A percentile compares a stretch with the other conserved stretches of the same genome.
phyloP scores from a whole-genome alignment of 2,113 vertebrate genomes.

The Pelusios castaneus region DNA sequence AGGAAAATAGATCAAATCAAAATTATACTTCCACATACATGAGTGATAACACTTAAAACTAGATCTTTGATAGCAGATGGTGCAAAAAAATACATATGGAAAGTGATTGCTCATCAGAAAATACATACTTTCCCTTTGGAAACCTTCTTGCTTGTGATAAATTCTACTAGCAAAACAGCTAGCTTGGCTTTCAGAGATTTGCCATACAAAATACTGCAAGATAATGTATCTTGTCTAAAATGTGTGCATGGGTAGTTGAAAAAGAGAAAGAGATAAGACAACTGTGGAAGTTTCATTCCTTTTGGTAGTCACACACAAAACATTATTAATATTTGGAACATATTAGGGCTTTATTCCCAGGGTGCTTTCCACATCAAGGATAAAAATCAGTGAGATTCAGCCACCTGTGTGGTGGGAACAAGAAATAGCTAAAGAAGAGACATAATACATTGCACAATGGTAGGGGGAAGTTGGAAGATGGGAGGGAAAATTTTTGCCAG shows the following conservation, averaged over 20 bases:
- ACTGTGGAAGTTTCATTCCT: background rate
- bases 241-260: conserved; percentile 35
- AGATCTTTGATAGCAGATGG: conserved; percentile 52
- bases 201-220: conserved; percentile 31
- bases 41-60: conserved; percentile 68
- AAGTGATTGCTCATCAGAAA: conserved; percentile 72
- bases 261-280: conserved; percentile 34
- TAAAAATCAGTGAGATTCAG: conserved; percentile 12
- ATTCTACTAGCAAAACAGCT: conserved; percentile 53
- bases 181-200: conserved; percentile 53
- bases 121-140: conserved; percentile 46
- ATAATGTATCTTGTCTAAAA: conserved; percentile 54
- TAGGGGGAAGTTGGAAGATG: background rate
- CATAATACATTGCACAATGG: conserved; percentile 26
- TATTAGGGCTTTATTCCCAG: background rate
- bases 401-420: background rate
- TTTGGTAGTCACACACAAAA: background rate
- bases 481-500: conserved; percentile 44
- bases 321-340: background rate
- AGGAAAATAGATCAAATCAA: conserved; percentile 63
- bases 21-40: conserved; percentile 50
- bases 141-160: conserved; percentile 48
- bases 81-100: conserved; percentile 39
- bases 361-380: conserved; percentile 19
- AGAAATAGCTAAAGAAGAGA: background rate